Evolutionary conservation across 64 coral and sea anemone genomes (phyloP), one percentile per base, ranked within the genome.

Genomic region (Trachythela sp.): DNA sequence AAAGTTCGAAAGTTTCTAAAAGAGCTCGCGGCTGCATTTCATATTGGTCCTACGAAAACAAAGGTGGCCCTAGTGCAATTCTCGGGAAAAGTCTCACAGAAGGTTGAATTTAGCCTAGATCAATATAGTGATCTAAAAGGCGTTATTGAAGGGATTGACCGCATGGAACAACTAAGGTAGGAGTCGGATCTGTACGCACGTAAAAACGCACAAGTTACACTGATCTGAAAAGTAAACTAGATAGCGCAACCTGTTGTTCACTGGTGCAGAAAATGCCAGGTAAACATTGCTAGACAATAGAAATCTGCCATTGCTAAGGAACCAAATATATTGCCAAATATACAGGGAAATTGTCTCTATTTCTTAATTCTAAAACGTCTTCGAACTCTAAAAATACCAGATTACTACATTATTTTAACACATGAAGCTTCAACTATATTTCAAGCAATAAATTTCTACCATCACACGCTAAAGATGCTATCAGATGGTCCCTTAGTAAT

Each of bases 1-100:
- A 80, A 80, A 36, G 75, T 80, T 80, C 75, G 75, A 30, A 30
- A 17, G 37, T 80, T 80, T 30, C 75, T 80, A 15, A 80, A 80
- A 18, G 37, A 80, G 0, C 2, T 80, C 34, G 75, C 37, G 9
- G 30, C 75, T 35, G 75, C 31, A 36, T 80, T 80, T 35, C 13
- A 39, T 10, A 80, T 80, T 30, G 37, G 75, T 1, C 37, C 75
- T 5, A 8, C 31, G 13, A 80, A 36, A 30, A 80, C 75, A 34
- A 30, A 30, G 20, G 15, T 80, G 3, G 75, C 31, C 2, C 14
- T 80, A 6, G 75, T 80, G 30, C 33, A 80, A 36, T 80, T 80
- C 75, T 80, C 75, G 0, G 75, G 75, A 38, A 80, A 18, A 30
- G 20, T 15, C 4, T 30, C 20, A 18, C 75, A 80, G 18, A 20